phyloP scores from a whole-genome alignment of 2,797 vertebrate species.

The Rhinella marina region DNA sequence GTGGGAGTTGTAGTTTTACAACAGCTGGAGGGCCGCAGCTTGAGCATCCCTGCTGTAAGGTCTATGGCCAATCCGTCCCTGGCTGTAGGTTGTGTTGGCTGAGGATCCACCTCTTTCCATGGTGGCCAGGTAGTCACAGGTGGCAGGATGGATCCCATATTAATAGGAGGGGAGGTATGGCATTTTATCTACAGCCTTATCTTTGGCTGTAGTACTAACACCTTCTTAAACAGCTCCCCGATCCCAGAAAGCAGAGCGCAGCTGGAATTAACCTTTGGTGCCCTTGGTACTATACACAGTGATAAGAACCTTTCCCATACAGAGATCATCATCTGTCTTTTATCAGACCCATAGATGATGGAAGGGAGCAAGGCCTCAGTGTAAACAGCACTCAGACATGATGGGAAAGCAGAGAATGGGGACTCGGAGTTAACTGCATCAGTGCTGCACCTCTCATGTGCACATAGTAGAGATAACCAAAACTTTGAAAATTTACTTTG shows the following conservation, averaged over 20 bases:
- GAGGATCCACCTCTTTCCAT: neutral
- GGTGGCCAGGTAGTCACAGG: neutral
- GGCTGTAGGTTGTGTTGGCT: neutral
- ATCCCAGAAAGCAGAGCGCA: slow-evolving; percentile 14
- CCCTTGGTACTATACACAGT: slow-evolving; percentile 22
- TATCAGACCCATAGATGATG: slow-evolving; percentile 49
- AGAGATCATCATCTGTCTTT: slow-evolving; percentile 50
- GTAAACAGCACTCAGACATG: slow-evolving; percentile 46
- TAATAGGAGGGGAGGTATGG: neutral
- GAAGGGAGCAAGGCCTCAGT: slow-evolving; percentile 7
- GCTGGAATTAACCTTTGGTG: slow-evolving; percentile 53
- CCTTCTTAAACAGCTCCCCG: slow-evolving; percentile 20
- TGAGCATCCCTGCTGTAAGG: no score
- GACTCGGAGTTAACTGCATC: neutral
- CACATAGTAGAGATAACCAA: neutral
- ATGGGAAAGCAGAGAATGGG: slow-evolving; percentile 17
- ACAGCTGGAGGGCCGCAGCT: no score
- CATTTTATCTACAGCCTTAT: slow-evolving; percentile 19
- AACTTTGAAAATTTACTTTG: neutral
- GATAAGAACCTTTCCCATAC: slow-evolving; percentile 59
- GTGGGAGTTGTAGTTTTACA: no score
- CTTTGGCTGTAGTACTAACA: slow-evolving; percentile 26
- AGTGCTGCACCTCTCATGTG: neutral
- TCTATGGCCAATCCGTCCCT: no score
- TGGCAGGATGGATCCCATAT: neutral